Evolutionary conservation across 2,113 vertebrate species (phyloP), one percentile per base, ranked within the genome.

Genomic region (Cariama cristata): DNA sequence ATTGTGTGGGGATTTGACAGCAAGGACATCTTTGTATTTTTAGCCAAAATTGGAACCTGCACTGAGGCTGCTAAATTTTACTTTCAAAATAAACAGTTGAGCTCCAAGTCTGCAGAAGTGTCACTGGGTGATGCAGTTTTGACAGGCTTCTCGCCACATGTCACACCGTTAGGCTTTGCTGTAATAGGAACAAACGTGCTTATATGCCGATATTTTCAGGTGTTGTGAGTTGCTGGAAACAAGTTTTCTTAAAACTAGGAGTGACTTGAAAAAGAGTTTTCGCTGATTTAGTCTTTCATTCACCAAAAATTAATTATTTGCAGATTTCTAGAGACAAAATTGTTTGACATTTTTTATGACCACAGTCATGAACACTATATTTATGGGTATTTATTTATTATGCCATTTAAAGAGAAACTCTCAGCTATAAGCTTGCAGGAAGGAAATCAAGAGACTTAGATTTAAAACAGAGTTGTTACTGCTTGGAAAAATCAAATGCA

Each of bases 31-130:
- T 58, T 63, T 8, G 0, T 49, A 53, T 64, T 90, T 96, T 92
- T 73, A 90, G 71, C 47, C 55, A 69, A 82, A 79, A 74, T 50
- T 86, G 64, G 52, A 92, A 72, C 28, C 64, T 71, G 59, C 64
- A n/a, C 21, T 26, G 56, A 71, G 52, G 32, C 60, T 93, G 75
- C 59, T 93, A 59, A 44, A 84, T 95, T 86, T 86, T 84, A n/a
- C 60, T 81, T 92, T 80, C 64, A 79, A 64, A 91, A 88, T 74
- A 86, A 95, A 81, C 32, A 95, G 27, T 9, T 81, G 64, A 89
- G 52, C 49, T 95, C 52, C 40, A 75, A 45, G 44, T 55, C 91
- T 91, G 60, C 86, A 93, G 80, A 84, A 89, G n/a, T 79, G 56
- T 67, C 73, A 16, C 47, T 27, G 40, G 72, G 45, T 23, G 40